Conservation (phyloP, 2,113 vertebrate genomes). For the Coturnix japonica region DNA sequence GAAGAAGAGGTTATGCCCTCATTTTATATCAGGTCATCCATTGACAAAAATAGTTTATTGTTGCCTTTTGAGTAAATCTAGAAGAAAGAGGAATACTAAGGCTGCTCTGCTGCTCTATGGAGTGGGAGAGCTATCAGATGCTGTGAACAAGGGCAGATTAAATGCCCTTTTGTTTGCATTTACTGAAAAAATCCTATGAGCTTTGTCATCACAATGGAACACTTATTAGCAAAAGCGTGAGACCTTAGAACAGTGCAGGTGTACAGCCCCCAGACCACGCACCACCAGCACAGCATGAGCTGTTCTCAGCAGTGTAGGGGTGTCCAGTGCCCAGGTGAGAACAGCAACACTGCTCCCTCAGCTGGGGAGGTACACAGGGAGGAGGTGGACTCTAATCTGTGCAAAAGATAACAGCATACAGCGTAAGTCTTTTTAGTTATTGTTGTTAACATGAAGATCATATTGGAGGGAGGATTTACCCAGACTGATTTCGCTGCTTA, state of each 20-base stretch:
- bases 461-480: not conserved
- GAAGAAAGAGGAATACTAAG: not conserved
- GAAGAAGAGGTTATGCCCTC: slow-evolving; percentile 6
- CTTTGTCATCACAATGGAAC: not conserved
- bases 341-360: not conserved
- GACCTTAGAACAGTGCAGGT: not conserved
- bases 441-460: not conserved
- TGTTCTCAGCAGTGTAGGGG: too few species aligned
- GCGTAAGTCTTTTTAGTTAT: not conserved
- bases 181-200: not conserved
- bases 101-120: not conserved
- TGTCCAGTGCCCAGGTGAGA: rapidly evolving
- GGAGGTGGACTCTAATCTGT: not conserved
- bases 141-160: not conserved
- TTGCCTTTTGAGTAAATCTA: not conserved
- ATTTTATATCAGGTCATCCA: not conserved
- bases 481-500: not conserved
- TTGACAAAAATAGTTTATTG: not conserved
- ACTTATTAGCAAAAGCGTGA: not conserved
- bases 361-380: not conserved
- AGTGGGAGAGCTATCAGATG: not conserved
- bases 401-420: not conserved
- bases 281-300: not conserved
- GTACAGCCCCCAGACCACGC: not conserved
- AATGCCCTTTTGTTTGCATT: not conserved